Base-by-base conservation (phyloP, 2,113 vertebrate genomes). In the Pachycephala philippinensis region DNA sequence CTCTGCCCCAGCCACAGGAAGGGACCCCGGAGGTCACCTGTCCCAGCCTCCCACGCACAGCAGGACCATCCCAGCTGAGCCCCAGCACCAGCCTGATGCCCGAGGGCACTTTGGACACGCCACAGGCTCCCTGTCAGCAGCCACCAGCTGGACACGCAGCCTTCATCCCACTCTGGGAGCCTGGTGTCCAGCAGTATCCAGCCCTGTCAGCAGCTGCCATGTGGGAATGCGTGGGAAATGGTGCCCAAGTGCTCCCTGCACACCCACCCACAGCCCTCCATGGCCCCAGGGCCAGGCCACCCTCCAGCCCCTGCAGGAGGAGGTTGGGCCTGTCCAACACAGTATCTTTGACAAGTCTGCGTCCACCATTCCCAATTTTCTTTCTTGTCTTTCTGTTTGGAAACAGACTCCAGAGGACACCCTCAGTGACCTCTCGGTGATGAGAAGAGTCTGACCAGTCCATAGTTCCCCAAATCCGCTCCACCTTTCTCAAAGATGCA, bases 261-360 rank as follows among this genome's bases (percentile, higher is more conserved):
- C 6, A 15, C 2, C 47, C 52, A 53, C 16, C 35, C 57, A 5
- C 0, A 0, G 37, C 56, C 15, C 49, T 4, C 47, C 42, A 5
- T 0, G 10, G 3, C 37, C 68, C 84, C 81, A 40, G 19, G 18
- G 65, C 30, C 89, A 85, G 26, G 40, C 26, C 57, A 40, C 5
- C 39, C 31, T 57, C 39, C 39, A n/a, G 57, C 9, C 57, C 49
- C 2, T 7, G 66, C 2, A 64, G 40, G 13, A 80, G 19, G 15
- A 82, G 44, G 15, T 4, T 3, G 0, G 15, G 31, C 22, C 47
- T 74, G 42, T 12, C 35, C 33, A 44, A 69, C 22, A 17, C 20
- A 4, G 5, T 6, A 2, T 77, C n/a, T 53, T 30, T 52, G 44
- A 22, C 24, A 56, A 65, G 78, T 27, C 63, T 27, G 3, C 5